Conservation (phyloP, 1,140 invertebrate species). For the Pollicipes pollicipes region DNA sequence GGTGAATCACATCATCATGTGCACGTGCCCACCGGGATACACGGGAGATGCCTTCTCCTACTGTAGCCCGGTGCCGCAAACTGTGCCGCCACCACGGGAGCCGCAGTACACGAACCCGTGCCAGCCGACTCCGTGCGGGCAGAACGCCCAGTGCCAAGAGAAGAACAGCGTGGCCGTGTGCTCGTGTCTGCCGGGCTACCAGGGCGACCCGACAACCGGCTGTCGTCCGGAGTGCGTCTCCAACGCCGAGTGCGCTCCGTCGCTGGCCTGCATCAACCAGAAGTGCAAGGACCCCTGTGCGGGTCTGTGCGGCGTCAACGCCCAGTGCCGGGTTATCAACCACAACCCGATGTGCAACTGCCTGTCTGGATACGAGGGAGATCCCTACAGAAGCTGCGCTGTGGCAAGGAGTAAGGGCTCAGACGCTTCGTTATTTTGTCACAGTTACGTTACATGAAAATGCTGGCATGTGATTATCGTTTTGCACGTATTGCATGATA, state of each 20-base stretch:
- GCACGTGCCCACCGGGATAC: background rate
- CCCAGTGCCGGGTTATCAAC: constrained; percentile 18
- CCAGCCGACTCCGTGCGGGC: constrained; percentile 37
- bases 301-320: constrained; percentile 42
- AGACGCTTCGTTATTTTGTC: no score
- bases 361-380: constrained; percentile 30
- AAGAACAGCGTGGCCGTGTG: constrained; percentile 27
- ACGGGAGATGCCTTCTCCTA: background rate
- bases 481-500: background rate
- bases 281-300: constrained; percentile 65
- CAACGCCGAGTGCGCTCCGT: constrained; percentile 43
- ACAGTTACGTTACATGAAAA: no score
- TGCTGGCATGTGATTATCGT: background rate
- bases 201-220: constrained; percentile 54
- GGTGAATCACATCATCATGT: constrained; percentile 14
- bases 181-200: constrained; percentile 43
- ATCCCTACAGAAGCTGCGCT: constrained; percentile 33
- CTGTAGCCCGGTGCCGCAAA: no score
- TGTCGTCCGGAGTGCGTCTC: constrained; percentile 51
- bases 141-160: constrained; percentile 31
- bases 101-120: no score
- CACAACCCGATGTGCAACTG: constrained; percentile 20
- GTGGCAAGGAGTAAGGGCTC: background rate
- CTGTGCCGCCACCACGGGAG: no score
- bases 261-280: constrained; percentile 37